phyloP scores from a whole-genome alignment of 1,140 invertebrate species.

The Pemphigus obesinymphae region DNA sequence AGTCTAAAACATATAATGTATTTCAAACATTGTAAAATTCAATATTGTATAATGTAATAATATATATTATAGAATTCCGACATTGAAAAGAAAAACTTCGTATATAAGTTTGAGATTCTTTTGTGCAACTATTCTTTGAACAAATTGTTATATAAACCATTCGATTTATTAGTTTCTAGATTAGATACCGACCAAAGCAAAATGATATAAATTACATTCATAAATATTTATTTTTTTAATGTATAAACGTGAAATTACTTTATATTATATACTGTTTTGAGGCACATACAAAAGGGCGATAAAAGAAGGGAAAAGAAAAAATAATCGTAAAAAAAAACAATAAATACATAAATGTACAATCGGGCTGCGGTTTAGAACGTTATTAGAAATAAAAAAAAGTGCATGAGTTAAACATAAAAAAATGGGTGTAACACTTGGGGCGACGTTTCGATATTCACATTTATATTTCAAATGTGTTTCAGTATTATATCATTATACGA shows the following conservation, averaged over 20 bases:
- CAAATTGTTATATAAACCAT: slow-evolving; percentile 17
- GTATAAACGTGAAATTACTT: slow-evolving; percentile 3
- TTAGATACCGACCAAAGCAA: slow-evolving; percentile 5
- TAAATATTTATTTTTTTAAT: background rate
- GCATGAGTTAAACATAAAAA: background rate
- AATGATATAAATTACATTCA: background rate
- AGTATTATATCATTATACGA: background rate
- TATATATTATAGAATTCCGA: background rate
- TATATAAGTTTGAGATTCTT: background rate
- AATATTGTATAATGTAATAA: background rate
- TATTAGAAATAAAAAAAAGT: background rate
- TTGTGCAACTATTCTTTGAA: background rate
- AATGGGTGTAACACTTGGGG: background rate
- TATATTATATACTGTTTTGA: background rate
- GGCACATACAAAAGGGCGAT: background rate
- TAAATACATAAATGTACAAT: slow-evolving; percentile 19
- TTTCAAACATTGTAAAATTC: background rate
- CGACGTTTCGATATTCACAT: slow-evolving; percentile 13
- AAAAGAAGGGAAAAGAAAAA: background rate
- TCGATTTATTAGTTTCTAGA: slow-evolving; percentile 30
- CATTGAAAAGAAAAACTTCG: background rate
- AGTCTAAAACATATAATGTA: background rate
- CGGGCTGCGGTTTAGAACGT: background rate
- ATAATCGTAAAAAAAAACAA: slow-evolving; percentile 33
- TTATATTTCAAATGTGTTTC: slow-evolving; percentile 7